These are phyloP conservation scores for Horisme vitalbata DNA, from an alignment of 2,888 invertebrate species.

Conservation along the genomic window DNA sequence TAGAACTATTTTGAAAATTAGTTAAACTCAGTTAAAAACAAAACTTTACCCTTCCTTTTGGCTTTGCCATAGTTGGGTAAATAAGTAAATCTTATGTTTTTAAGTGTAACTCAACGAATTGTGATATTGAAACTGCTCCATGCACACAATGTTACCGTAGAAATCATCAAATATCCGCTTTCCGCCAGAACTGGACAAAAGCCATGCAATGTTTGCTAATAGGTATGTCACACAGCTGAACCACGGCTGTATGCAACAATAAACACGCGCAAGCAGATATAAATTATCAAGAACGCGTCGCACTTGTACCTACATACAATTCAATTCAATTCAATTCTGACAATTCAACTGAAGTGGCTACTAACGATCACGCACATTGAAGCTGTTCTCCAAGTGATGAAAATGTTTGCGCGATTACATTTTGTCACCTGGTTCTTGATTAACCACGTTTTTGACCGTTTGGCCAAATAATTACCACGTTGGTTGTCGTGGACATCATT, in stretches of 20 bases:
- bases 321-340: constrained; percentile 62
- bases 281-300: constrained; percentile 55
- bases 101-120: too few species aligned
- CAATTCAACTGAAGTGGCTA: constrained; percentile 53
- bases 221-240: constrained; percentile 14
- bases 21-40: too few species aligned
- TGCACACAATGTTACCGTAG: background rate
- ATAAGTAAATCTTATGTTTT: too few species aligned
- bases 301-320: too few species aligned
- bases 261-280: constrained; percentile 35
- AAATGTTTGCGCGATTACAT: constrained; percentile 9
- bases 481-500: constrained; percentile 7
- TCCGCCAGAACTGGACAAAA: constrained; percentile 15
- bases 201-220: constrained; percentile 15
- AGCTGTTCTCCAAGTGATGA: constrained; percentile 1
- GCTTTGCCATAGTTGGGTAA: too few species aligned
- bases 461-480: constrained; percentile 24
- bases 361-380: constrained; percentile 26
- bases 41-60: too few species aligned
- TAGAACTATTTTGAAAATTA: too few species aligned
- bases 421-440: constrained; percentile 22
- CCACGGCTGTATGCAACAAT: constrained; percentile 34
- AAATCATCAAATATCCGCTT: constrained; percentile 16
- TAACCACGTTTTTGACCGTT: constrained; percentile 21
- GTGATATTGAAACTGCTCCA: too few species aligned